Evolutionary conservation across 1,140 invertebrate species (phyloP).

Genomic region (Spodoptera litura): DNA sequence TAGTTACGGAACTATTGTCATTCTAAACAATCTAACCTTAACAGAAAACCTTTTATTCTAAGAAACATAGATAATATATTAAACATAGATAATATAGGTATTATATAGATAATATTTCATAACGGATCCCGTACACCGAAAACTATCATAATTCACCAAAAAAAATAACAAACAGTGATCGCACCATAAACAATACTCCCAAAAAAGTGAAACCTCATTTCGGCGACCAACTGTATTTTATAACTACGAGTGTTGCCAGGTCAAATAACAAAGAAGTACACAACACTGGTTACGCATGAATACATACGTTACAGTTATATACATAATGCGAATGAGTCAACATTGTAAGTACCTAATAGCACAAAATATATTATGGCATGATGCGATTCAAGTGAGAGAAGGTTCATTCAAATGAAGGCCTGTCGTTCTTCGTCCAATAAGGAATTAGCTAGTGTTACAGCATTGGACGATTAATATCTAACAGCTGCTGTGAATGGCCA

Average conservation of each 20-base stretch:
- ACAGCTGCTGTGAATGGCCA: too few species aligned
- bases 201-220: constrained; percentile 41
- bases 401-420: not conserved
- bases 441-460: too few species aligned
- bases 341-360: constrained; percentile 14
- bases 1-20: too few species aligned
- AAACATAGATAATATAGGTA: too few species aligned
- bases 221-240: constrained; percentile 16
- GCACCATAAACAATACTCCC: not conserved
- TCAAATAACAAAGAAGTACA: constrained; percentile 16
- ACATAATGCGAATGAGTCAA: constrained; percentile 44
- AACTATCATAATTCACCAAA: too few species aligned
- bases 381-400: not conserved
- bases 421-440: too few species aligned
- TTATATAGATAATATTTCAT: too few species aligned
- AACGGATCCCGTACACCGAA: too few species aligned
- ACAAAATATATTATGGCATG: not conserved
- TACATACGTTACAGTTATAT: constrained; percentile 46
- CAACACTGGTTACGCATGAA: constrained; percentile 30
- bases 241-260: constrained; percentile 13
- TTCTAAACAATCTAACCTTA: too few species aligned
- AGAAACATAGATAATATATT: too few species aligned
- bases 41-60: too few species aligned
- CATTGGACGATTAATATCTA: too few species aligned
- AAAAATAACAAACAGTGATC: not conserved